Evolutionary conservation across 2,113 vertebrate species (phyloP).

Genomic region (Larimichthys crocea): DNA sequence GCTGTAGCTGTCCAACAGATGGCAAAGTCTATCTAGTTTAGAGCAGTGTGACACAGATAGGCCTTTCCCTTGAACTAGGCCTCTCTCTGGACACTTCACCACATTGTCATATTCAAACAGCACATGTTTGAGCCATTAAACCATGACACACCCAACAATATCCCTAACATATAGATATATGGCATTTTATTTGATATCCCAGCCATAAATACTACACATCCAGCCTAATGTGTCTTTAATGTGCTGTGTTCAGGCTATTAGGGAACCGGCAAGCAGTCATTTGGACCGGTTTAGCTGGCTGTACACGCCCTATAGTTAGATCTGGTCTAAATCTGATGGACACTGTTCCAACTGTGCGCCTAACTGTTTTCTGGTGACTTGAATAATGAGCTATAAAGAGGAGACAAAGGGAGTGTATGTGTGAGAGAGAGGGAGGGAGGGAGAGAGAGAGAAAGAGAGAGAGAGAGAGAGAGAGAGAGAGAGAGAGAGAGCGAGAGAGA

Average conservation of each 20-base stretch:
- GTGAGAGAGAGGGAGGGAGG: not conserved
- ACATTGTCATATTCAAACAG: constrained; percentile 23
- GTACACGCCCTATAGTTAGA: constrained; percentile 16
- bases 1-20: constrained; percentile 62
- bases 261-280: not conserved
- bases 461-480: constrained; percentile 50
- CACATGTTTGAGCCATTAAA: not conserved
- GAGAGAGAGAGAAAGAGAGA: constrained; percentile 40
- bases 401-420: constrained; percentile 69
- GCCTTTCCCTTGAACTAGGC: constrained; percentile 59
- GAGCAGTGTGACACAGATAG: constrained; percentile 15
- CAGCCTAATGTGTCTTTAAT: not conserved
- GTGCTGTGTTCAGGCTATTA: not conserved
- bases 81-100: constrained; percentile 44
- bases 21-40: constrained; percentile 62
- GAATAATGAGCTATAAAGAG: constrained; percentile 60
- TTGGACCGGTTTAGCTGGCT: constrained; percentile 4
- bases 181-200: not conserved
- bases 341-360: constrained; percentile 41
- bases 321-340: constrained; percentile 21
- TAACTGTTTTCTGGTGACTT: constrained; percentile 70
- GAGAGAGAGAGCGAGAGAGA: constrained; percentile 47
- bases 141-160: not conserved
- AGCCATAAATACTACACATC: not conserved
- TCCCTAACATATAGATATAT: not conserved